Evolutionary conservation across 1,140 invertebrate species (phyloP).

Genomic region (Pteromalus puparum): DNA sequence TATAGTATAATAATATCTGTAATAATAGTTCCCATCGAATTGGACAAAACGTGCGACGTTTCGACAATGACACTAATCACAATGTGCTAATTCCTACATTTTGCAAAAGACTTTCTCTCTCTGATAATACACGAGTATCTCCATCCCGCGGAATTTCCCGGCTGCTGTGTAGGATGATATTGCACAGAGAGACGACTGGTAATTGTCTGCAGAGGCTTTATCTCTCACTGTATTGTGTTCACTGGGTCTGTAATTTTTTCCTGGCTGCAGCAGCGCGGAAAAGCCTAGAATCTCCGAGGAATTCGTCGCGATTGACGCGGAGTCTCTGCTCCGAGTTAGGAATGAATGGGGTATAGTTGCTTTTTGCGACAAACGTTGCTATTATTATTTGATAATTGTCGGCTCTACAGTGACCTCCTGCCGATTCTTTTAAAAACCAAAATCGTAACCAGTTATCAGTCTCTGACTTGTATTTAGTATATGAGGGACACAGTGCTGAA

Average conservation of each 20-base stretch:
- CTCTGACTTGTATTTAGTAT: no score
- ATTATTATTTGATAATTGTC: slow-evolving; percentile 28
- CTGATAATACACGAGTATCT: slow-evolving; percentile 8
- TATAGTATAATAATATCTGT: no score
- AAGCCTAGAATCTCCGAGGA: slow-evolving; percentile 15
- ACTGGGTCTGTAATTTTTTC: slow-evolving; percentile 3
- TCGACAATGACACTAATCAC: no score
- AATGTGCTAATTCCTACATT: neutral
- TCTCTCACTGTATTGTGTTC: neutral
- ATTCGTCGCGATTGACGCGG: slow-evolving; percentile 12
- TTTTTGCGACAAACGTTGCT: neutral
- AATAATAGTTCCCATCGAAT: neutral
- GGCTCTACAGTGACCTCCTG: neutral
- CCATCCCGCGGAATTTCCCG: slow-evolving; percentile 9
- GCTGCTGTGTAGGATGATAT: neutral
- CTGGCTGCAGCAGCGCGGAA: neutral
- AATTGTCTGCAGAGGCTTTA: slow-evolving; percentile 7
- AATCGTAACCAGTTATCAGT: neutral
- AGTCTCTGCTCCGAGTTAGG: neutral
- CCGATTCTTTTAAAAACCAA: neutral
- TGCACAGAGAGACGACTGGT: neutral
- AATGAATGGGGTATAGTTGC: neutral
- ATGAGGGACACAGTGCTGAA: no score
- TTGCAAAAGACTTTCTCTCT: slow-evolving; percentile 4
- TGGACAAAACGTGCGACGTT: neutral